Percentiles rank a stretch among this genome's conserved stretches.
phyloP scores from a whole-genome alignment of 2,113 vertebrate species.

The Paedocypris sp. region DNA sequence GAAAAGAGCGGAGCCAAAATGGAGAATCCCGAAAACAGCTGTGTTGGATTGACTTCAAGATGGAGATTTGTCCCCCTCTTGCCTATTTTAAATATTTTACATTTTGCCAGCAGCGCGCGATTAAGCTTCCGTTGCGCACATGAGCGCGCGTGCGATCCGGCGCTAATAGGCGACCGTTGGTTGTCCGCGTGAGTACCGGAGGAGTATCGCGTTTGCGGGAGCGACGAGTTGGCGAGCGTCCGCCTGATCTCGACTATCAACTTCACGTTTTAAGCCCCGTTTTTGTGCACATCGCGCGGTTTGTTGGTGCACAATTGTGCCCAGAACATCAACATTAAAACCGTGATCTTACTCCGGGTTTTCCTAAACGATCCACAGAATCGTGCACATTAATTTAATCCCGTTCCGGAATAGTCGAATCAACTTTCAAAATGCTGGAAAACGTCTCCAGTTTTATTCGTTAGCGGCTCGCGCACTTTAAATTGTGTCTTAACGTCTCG shows the following conservation, averaged over 20 bases:
- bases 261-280: background rate
- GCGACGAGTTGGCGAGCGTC: conserved; percentile 5
- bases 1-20: conserved; percentile 41
- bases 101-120: no score
- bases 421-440: no score
- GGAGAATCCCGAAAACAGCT: conserved; percentile 48
- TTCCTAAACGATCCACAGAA: no score
- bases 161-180: background rate
- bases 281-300: background rate
- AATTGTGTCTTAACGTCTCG: no score
- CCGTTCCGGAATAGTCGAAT: no score
- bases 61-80: conserved; percentile 37
- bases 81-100: background rate
- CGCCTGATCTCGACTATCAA: conserved; percentile 3
- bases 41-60: conserved; percentile 44
- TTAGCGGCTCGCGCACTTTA: no score
- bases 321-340: no score
- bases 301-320: background rate
- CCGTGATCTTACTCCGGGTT: no score
- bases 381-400: no score
- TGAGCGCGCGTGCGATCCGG: no score
- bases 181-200: background rate
- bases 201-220: background rate
- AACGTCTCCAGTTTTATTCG: no score
- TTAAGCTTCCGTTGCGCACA: no score